Percentiles rank a stretch among this genome's conserved stretches.
These are phyloP conservation scores for Callopanchax toddi DNA, from an alignment of 2,113 vertebrate species.

Conservation along the genomic window DNA sequence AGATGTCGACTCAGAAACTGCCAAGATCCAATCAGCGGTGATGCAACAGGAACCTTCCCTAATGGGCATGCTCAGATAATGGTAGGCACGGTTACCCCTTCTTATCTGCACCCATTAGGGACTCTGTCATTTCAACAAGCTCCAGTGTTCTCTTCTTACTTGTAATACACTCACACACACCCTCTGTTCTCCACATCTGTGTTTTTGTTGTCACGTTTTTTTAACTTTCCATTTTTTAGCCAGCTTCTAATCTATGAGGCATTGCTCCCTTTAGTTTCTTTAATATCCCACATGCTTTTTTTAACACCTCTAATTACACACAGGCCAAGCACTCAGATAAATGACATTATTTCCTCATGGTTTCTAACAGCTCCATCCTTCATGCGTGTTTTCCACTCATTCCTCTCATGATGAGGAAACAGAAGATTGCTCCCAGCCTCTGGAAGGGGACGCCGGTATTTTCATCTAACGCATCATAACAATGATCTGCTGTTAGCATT, in stretches of 20 bases:
- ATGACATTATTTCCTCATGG: conserved; percentile 49
- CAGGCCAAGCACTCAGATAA: conserved; percentile 46
- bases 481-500: conserved; percentile 70
- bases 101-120: conserved; percentile 41
- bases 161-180: conserved; percentile 48
- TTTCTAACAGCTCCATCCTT: conserved; percentile 42
- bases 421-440: conserved; percentile 60
- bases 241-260: conserved; percentile 14
- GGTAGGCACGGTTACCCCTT: conserved; percentile 79
- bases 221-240: conserved; percentile 16
- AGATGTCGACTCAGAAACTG: conserved; percentile 97
- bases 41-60: conserved; percentile 96
- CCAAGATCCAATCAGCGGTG: conserved; percentile 95
- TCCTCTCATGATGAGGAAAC: conserved; percentile 57
- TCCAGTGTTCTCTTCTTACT: conserved; percentile 49
- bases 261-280: conserved; percentile 36
- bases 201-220: conserved; percentile 39
- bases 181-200: conserved; percentile 44
- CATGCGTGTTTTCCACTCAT: conserved; percentile 45
- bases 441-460: conserved; percentile 58
- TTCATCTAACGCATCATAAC: conserved; percentile 69
- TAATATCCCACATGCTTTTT: conserved; percentile 26
- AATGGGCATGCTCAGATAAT: conserved; percentile 99
- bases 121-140: conserved; percentile 48
- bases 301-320: conserved; percentile 53